Evolutionary conservation across 1,140 invertebrate species (phyloP), one percentile per base, ranked within the genome.

Genomic region (Plectrocnemia conspersa): DNA sequence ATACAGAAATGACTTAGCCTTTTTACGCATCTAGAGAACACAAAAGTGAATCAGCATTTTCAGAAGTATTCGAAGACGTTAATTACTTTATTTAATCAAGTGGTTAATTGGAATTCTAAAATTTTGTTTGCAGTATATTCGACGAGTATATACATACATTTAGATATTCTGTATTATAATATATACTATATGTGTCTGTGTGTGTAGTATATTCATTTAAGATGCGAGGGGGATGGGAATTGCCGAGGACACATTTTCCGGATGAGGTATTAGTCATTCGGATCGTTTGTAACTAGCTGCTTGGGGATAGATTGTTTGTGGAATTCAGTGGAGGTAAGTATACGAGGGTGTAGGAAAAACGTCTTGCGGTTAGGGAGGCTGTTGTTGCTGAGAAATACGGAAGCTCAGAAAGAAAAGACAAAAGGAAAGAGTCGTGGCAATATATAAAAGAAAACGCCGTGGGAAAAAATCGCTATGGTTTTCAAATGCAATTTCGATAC

Each of bases 261-360:
- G 56, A 54, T 54, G 56, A 54, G 44, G 50, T 49, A 58, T 58
- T 58, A 58, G 56, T 58, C 56, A 50, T 54, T 58, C 24, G 52
- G 52, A 58, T 54, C 56, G 36, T 58, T 58, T 54, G 52, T 58
- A 52, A 49, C 45, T 42, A 44, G 40, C 19, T 22, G 6, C 11
- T 21, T 11, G 32, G 36, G 36, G 10, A 16, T 50, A 47, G 23
- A 25, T 7, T 21, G 13, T 18, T 24, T 5, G 7, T 23, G 24
- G 42, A 45, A 45, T 25, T 45, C 15, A 15, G 42, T 13, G 24
- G 21, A 25, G 24, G 24, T 45, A 13, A 21, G 42, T 18, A 23
- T 45, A 10, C 16, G 49, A 35, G 16, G 38, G 23, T 40, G 3
- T 15, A 40, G 38, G 10, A 35, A 35, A 22, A 9, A 19, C 19